Evolutionary conservation across 2,888 invertebrate genomes (phyloP), one percentile per base, ranked within the genome.

Genomic region (Drosophila formosana): DNA sequence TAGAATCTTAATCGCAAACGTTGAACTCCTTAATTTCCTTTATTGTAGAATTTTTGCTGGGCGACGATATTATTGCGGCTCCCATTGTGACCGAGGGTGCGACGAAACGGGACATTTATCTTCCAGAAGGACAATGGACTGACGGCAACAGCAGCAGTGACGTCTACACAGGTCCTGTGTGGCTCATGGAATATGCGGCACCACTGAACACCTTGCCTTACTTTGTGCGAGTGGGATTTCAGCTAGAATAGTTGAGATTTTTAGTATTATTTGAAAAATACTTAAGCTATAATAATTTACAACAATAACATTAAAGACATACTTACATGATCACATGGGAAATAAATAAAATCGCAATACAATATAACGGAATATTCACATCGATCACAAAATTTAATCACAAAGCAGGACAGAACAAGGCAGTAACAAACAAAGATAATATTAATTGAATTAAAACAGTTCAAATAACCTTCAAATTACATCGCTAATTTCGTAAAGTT

Each of bases 51-150:
- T 98, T 94, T 89, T 93, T 97, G 25, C 93, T 98, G 8, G 97
- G 97, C 3, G 95, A 96, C 78, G 93, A 94, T 55, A 94, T 97
- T 43, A 92, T 98, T 58, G 96, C 96, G 0, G 97, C 97, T 0
- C 97, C 97, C 1, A 94, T 98, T 0, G 83, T 97, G 9, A 92
- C 93, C 39, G 93, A 95, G 91, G 94, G 94, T 0, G 94, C 94
- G 0, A 92, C 88, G 0, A 89, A 92, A 0, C 94, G 97, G 5
- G 94, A 96, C 90, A 94, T 98, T 55, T 97, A 96, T 92, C 93
- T 97, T 1, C 97, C 97, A 0, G 91, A 83, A 4, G 98, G 97
- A 1, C 92, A 89, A 0, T 97, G 97, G 97, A 91, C 92, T 43
- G 96, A 96, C 87, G 94, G 94, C 51, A 95, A 94, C 7, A 80